A percentile compares a stretch with the other conserved stretches of the same genome.
Evolutionary conservation across 1,140 invertebrate genomes (phyloP).

Genomic region (Thaumatotibia leucotreta): DNA sequence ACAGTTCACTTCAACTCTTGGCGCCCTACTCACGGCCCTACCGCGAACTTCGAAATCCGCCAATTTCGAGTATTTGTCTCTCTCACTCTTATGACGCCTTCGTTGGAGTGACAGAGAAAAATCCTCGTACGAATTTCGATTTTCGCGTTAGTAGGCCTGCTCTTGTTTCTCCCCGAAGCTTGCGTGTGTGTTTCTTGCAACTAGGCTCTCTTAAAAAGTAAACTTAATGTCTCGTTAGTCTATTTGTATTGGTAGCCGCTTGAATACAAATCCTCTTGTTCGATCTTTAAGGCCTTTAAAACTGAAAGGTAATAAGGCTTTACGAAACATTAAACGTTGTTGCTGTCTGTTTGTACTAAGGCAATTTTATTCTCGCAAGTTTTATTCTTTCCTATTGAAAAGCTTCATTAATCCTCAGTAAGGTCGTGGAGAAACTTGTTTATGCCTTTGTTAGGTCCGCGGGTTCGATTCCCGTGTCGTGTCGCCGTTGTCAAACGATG

Average conservation of each 20-base stretch:
- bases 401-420: background rate
- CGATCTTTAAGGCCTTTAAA: background rate
- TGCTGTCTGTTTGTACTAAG: background rate
- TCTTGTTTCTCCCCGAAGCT: background rate
- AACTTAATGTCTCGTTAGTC: background rate
- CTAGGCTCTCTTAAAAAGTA: background rate
- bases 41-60: too few species aligned
- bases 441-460: conserved; percentile 28
- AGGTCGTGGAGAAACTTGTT: conserved; percentile 33
- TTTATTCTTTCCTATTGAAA: conserved; percentile 3
- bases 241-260: background rate
- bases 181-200: background rate
- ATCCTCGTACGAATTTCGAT: too few species aligned
- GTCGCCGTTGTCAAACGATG: conserved; percentile 49
- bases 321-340: background rate
- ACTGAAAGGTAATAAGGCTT: background rate
- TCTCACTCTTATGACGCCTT: too few species aligned
- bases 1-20: too few species aligned
- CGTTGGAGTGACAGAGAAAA: too few species aligned
- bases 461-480: conserved; percentile 55
- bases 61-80: too few species aligned
- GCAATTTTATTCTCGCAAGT: background rate
- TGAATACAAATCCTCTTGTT: background rate
- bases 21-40: too few species aligned
- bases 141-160: too few species aligned